Conservation (phyloP, 2,888 invertebrate genomes). For the Encarsia formosa region DNA sequence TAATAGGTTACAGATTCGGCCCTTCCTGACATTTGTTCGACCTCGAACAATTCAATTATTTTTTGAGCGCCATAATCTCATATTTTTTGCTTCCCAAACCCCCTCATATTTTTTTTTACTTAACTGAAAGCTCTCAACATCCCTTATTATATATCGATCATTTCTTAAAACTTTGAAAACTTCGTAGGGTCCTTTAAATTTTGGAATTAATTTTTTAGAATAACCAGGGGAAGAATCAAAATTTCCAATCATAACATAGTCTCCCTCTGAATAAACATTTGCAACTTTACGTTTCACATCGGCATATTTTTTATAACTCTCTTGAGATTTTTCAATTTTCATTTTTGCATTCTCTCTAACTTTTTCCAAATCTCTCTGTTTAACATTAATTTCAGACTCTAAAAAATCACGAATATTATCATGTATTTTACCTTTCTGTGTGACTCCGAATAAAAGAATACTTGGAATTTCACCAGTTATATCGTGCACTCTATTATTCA, state of each 20-base stretch:
- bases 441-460: conserved; percentile 29
- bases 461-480: conserved; percentile 34
- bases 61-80: no score
- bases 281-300: conserved; percentile 30
- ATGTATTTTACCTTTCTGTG: conserved; percentile 28
- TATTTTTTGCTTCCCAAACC: no score
- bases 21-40: no score
- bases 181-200: conserved; percentile 28
- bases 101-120: no score
- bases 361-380: no score
- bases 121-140: conserved; percentile 25
- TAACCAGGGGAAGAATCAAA: conserved; percentile 13
- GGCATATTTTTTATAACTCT: neutral
- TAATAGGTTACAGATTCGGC: no score
- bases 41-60: no score
- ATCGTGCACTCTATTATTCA: conserved; percentile 32
- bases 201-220: conserved; percentile 19
- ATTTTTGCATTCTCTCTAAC: no score
- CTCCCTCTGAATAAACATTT: conserved; percentile 11
- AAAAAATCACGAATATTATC: conserved; percentile 27
- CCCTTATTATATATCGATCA: conserved; percentile 27
- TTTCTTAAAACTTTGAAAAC: conserved; percentile 23
- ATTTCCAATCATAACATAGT: conserved; percentile 25
- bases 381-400: conserved; percentile 28
- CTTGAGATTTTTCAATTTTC: no score